Conservation (phyloP, 2,797 vertebrate species). For the Pipistrellus nathusii region DNA sequence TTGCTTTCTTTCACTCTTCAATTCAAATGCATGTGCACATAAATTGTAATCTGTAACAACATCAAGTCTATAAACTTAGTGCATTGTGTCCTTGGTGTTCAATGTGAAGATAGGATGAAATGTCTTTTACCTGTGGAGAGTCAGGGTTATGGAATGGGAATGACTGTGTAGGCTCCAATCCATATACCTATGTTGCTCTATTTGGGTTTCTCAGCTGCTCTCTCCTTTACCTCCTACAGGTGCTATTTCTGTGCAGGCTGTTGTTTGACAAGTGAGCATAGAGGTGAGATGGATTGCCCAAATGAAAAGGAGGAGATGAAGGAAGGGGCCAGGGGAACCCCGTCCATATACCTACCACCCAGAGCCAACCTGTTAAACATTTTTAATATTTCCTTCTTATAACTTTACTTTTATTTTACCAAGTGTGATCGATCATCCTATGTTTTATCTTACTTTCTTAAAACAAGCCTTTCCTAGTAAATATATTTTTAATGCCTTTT, state of each 20-base stretch:
- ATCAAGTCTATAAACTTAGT: background rate
- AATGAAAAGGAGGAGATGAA: background rate
- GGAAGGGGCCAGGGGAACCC: background rate
- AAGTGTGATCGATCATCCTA: background rate
- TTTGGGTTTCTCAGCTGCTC: background rate
- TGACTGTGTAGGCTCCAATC: background rate
- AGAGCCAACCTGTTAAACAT: background rate
- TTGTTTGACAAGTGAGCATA: background rate
- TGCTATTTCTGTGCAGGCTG: background rate
- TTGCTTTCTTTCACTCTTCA: background rate
- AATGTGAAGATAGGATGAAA: background rate
- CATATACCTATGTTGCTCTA: background rate
- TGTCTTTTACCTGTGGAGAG: background rate
- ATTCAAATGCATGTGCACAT: background rate
- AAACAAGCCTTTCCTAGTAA: background rate
- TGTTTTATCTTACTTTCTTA: conserved; percentile 39
- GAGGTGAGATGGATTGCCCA: background rate
- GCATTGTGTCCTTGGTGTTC: background rate
- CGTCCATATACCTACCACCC: background rate
- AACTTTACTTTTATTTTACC: background rate
- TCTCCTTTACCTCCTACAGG: background rate
- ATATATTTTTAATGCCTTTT: background rate
- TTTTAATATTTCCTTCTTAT: background rate
- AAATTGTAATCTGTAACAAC: background rate
- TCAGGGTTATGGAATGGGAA: background rate